These are phyloP conservation scores for Dilophus febrilis DNA, from an alignment of 2,888 invertebrate species.

Conservation along the genomic window DNA sequence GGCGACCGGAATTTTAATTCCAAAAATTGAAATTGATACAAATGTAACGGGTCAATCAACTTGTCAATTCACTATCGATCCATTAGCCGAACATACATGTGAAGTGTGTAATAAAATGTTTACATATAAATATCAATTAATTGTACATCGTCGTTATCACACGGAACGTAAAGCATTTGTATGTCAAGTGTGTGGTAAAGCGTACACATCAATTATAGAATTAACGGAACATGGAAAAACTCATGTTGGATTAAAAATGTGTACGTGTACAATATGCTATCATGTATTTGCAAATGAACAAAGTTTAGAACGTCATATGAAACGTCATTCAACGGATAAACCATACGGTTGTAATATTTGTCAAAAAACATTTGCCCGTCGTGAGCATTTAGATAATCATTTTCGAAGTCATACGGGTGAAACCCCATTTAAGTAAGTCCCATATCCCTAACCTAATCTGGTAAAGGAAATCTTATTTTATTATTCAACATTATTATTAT, in stretches of 20 bases:
- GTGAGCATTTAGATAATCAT: constrained; percentile 72
- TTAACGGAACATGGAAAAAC: constrained; percentile 69
- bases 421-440: constrained; percentile 47
- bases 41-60: background rate
- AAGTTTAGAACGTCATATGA: constrained; percentile 57
- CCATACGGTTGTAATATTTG: constrained; percentile 73
- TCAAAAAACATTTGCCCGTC: constrained; percentile 71
- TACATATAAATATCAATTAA: constrained; percentile 72
- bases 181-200: constrained; percentile 65
- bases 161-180: constrained; percentile 73
- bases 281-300: constrained; percentile 58
- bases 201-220: constrained; percentile 64
- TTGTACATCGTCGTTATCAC: constrained; percentile 56
- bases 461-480: too few relatives aligned
- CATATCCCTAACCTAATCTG: too few relatives aligned
- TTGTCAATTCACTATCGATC: background rate
- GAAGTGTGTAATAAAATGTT: constrained; percentile 77
- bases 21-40: constrained; percentile 1
- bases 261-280: constrained; percentile 53
- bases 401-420: constrained; percentile 59
- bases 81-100: constrained; percentile 42
- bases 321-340: constrained; percentile 66
- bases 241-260: constrained; percentile 63
- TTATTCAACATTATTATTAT: constrained; percentile 1
- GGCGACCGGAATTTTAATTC: background rate